Evolutionary conservation across 1,140 invertebrate species (phyloP).

Genomic region (Ostrea denselamellosa): DNA sequence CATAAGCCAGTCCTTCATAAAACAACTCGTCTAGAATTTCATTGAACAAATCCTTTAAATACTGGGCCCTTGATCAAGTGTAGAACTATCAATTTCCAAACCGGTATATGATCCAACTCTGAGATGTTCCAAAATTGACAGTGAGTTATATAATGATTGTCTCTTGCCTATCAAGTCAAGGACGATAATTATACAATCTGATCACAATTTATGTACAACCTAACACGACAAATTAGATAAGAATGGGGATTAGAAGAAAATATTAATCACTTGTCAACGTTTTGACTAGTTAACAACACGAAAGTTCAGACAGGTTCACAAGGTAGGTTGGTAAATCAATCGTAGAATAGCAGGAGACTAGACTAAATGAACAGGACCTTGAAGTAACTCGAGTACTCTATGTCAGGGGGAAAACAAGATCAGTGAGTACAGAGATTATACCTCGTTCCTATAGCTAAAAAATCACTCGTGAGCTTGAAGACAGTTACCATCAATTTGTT

Average conservation of each 20-base stretch:
- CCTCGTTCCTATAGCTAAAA: too few relatives aligned
- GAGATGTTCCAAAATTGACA: slow-evolving; percentile 25
- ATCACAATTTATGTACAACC: slow-evolving; percentile 12
- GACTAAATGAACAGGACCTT: neutral
- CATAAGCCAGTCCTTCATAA: neutral
- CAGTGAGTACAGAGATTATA: neutral
- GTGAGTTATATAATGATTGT: slow-evolving; percentile 38
- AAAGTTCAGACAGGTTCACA: neutral
- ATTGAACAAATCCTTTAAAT: slow-evolving; percentile 34
- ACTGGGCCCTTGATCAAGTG: slow-evolving; percentile 5
- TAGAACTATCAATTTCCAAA: slow-evolving; percentile 8
- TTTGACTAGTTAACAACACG: neutral
- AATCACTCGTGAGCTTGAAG: too few relatives aligned
- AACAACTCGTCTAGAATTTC: neutral
- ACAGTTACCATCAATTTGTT: too few relatives aligned
- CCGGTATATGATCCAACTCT: neutral
- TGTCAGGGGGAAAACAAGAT: neutral
- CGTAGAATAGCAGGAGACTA: neutral
- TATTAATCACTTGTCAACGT: slow-evolving; percentile 34
- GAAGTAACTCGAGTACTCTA: neutral
- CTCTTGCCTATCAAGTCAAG: neutral
- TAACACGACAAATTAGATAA: neutral
- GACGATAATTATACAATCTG: neutral
- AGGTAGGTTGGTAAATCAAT: neutral
- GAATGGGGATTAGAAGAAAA: neutral